These are phyloP conservation scores for Ophioderma brevispina DNA, from an alignment of 35 echinoderm and acorn worm genomes.

Conservation along the genomic window DNA sequence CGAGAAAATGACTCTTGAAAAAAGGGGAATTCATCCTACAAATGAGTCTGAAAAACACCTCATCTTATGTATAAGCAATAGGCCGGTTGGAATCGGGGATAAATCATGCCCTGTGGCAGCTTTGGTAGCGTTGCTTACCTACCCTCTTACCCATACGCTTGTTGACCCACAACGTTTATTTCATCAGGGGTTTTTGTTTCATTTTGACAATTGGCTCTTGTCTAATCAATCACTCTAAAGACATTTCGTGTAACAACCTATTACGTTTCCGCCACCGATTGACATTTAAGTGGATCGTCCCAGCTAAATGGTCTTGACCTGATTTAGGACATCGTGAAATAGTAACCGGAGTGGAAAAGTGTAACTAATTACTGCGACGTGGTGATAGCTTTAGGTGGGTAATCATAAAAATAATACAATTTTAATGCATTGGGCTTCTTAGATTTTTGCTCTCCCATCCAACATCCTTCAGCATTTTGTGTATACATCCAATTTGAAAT, in stretches of 20 bases:
- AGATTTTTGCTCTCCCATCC: too few species aligned
- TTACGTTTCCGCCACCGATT: background rate
- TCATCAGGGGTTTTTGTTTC: conserved; percentile 13
- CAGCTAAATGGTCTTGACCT: background rate
- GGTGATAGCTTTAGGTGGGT: too few species aligned
- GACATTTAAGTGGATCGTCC: conserved; percentile 10
- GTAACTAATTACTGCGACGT: too few species aligned
- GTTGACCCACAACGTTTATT: background rate
- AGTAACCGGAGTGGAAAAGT: too few species aligned
- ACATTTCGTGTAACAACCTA: conserved; percentile 10
- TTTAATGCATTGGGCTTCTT: too few species aligned
- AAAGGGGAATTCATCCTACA: background rate
- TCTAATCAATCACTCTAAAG: background rate
- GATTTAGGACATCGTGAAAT: background rate
- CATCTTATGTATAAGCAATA: background rate
- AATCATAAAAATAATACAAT: too few species aligned
- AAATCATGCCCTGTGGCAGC: background rate
- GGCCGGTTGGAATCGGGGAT: background rate
- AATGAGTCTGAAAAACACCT: background rate
- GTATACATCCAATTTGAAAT: too few species aligned
- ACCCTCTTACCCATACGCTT: background rate
- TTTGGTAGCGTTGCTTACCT: too few species aligned
- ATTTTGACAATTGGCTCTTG: background rate
- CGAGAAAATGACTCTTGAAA: background rate
- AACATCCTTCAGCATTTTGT: too few species aligned